Base-by-base conservation (phyloP, 1,140 invertebrate species). In the Papilio helenus region DNA sequence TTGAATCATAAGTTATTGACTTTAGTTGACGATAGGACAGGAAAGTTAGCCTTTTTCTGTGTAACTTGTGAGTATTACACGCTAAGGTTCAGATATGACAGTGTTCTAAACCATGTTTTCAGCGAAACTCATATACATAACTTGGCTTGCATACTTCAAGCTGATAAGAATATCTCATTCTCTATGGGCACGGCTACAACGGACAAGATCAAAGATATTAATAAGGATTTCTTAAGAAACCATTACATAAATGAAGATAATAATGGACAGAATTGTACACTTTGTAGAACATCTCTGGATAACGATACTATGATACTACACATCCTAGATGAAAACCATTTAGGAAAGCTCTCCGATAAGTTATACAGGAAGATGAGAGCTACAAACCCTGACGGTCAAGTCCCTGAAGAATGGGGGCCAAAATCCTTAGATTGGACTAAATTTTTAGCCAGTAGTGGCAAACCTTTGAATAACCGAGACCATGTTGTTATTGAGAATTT, bases 51-150 rank as follows among this genome's bases (percentile, higher is more conserved):
- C 0, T 94, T 93, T 78, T 94, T 94, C 71, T 94, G 93, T 82
- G 89, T 93, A 68, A 87, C 91, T 0, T 94, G 93, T 72, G 93
- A 94, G 82, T 94, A 93, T 79, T 94, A 94, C 55, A 94, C 93
- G 0, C 84, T 94, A 0, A 85, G 93, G 72, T 94, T 94, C 82
- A 86, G 89, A 44, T 94, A 94, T 55, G 93, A 94, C 72, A 93
- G 91, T 77, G 93, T 94, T 2, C 73, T 94, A 49, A 93, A 89
- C 46, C 93, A 94, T 55, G 91, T 94, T 9, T 94, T 94, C 79
- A 91, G 89, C 46, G 88, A 93, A 26, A 90, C 89, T 0, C 93
- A 94, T 39, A 90, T 94, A 46, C 87, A 93, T 46, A 93, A 94
- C 58, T 83, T 94, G 23, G 86, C 91, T 18, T 87, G 87, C 23